These are phyloP conservation scores for Griposia aprilina DNA, from an alignment of 2,888 invertebrate genomes.

Conservation along the genomic window DNA sequence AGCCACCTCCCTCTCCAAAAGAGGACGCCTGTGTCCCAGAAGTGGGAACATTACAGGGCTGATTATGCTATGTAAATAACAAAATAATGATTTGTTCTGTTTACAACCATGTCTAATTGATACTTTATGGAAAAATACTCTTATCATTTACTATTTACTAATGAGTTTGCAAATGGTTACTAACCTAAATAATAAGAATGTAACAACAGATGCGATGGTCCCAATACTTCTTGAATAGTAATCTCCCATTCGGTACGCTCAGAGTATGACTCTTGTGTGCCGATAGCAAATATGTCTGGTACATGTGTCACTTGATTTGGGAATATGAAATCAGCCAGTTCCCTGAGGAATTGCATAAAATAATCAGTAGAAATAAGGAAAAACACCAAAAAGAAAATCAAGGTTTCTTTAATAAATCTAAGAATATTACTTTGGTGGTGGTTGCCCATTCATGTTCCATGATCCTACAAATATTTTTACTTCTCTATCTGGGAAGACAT, in stretches of 20 bases:
- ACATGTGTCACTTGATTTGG: constrained; percentile 96
- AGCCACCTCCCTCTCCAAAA: no score
- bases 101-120: constrained; percentile 15
- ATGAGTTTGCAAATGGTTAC: constrained; percentile 43
- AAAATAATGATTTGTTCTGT: constrained; percentile 13
- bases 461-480: constrained; percentile 97
- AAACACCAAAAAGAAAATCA: neutral
- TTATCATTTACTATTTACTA: constrained; percentile 14
- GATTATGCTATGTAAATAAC: constrained; percentile 8
- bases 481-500: constrained; percentile 96
- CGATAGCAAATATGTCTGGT: constrained; percentile 97
- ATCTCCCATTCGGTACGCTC: constrained; percentile 97
- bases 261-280: constrained; percentile 97
- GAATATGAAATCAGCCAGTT: constrained; percentile 97
- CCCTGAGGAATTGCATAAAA: constrained; percentile 86
- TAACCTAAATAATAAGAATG: constrained; percentile 95
- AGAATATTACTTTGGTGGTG: constrained; percentile 93
- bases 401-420: neutral
- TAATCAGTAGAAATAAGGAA: constrained; percentile 12
- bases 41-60: no score
- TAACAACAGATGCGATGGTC: constrained; percentile 97
- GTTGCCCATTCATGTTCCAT: constrained; percentile 99
- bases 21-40: no score
- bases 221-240: constrained; percentile 97
- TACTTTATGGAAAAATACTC: constrained; percentile 16